Conservation (phyloP, 2,888 invertebrate genomes). For the Mycalesis mineus region DNA sequence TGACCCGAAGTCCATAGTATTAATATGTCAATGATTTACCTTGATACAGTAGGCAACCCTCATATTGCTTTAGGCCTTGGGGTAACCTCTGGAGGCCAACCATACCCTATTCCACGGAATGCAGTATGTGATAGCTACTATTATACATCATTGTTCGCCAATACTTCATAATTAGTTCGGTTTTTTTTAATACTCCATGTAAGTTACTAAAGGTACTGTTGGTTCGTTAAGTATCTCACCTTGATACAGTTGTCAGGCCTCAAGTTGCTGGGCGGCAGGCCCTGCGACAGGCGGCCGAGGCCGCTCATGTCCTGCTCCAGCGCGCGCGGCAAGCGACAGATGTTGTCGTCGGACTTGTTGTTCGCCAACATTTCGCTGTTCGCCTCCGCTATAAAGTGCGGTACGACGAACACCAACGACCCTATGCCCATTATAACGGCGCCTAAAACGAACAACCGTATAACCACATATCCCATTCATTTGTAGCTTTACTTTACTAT, state of each 20-base stretch:
- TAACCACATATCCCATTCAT: no score
- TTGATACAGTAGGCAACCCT: no score
- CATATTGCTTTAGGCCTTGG: no score
- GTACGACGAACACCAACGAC: constrained; percentile 93
- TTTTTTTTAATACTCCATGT: no score
- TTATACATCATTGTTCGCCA: background rate
- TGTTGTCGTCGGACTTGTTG: constrained; percentile 87
- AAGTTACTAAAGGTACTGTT: no score
- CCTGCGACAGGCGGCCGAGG: constrained; percentile 83
- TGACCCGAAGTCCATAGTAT: no score
- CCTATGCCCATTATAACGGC: constrained; percentile 96
- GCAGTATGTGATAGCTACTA: background rate
- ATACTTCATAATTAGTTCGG: background rate
- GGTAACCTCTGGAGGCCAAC: no score
- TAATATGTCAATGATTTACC: no score
- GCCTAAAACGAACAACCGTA: constrained; percentile 65
- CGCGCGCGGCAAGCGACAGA: constrained; percentile 85
- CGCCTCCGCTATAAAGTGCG: constrained; percentile 92
- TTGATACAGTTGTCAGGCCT: constrained; percentile 89
- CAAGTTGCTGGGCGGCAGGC: constrained; percentile 85
- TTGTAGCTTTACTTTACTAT: no score
- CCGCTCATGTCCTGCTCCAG: constrained; percentile 85
- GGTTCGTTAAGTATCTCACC: no score
- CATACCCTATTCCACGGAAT: no score
- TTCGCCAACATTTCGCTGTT: constrained; percentile 83